phyloP scores from a whole-genome alignment of 1,140 invertebrate species.

The Drosophila setifemur region DNA sequence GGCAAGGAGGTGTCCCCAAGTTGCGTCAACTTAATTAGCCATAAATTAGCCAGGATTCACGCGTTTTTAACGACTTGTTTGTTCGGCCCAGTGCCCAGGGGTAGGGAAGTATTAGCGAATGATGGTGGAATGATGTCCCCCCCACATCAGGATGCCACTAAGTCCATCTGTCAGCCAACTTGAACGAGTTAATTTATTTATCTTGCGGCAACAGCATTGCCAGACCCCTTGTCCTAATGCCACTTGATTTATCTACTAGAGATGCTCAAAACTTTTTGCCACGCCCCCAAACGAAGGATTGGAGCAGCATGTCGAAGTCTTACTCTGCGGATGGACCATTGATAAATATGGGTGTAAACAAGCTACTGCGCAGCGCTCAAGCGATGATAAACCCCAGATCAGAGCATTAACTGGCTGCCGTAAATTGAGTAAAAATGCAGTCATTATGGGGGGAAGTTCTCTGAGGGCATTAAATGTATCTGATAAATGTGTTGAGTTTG shows the following conservation, averaged over 20 bases:
- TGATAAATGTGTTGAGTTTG: neutral
- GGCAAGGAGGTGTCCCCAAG: too few relatives aligned
- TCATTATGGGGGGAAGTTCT: slow-evolving; percentile 5
- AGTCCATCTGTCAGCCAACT: slow-evolving; percentile 47
- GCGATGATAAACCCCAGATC: slow-evolving; percentile 14
- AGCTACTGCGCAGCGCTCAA: slow-evolving; percentile 4
- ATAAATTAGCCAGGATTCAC: slow-evolving; percentile 60
- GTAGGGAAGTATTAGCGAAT: neutral
- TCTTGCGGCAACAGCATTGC: slow-evolving; percentile 21
- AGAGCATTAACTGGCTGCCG: slow-evolving; percentile 3
- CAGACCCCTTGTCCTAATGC: slow-evolving; percentile 24
- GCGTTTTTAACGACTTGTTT: slow-evolving; percentile 64
- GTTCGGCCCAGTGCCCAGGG: neutral
- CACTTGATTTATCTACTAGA: slow-evolving; percentile 47
- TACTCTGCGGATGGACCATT: slow-evolving; percentile 22
- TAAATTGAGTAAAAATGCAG: slow-evolving; percentile 26
- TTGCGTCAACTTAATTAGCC: slow-evolving; percentile 62
- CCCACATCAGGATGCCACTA: slow-evolving; percentile 33
- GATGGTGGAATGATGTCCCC: neutral
- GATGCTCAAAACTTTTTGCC: slow-evolving; percentile 37
- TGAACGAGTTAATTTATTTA: slow-evolving; percentile 63
- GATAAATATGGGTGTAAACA: slow-evolving; percentile 50
- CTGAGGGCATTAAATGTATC: neutral
- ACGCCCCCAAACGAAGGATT: neutral
- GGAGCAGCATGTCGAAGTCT: slow-evolving; percentile 11